Base-by-base conservation (phyloP, 2,888 invertebrate species). In the Hirtodrosophila duncani region DNA sequence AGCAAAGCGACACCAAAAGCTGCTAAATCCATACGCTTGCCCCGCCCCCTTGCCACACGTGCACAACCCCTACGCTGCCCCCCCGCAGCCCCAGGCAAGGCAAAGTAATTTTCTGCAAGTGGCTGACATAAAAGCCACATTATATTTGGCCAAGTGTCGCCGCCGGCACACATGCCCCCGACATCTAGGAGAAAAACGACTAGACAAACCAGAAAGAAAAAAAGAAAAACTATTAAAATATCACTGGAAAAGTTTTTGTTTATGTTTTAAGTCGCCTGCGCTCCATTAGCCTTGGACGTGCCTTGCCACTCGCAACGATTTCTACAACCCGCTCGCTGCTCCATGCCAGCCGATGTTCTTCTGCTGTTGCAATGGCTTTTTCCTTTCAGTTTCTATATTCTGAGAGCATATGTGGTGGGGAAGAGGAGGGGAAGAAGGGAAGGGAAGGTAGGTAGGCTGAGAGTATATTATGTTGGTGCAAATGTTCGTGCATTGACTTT, bases 101-200 rank as follows among this genome's bases (percentile, higher is more conserved):
- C 58, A 51, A 69, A 72, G 72, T 78, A 72, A 72, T 72, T 78
- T 72, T 69, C 56, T 69, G 78, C 78, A 72, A 72, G 71, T 78
- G 69, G 66, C 78, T 72, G 72, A 72, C 72, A 72, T 78, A 78
- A 72, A 72, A 72, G 72, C 78, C 78, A 78, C 69, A 72, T 72
- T 78, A 72, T 78, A 72, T 72, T 74, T 72, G 78, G 72, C 78
- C 69, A 72, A 72, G 72, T 72, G 72, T 72, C 72, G 78, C 72
- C 74, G 69, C 48, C 66, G 72, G 70, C 74, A 50, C 50, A 52
- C 55, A 65, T 44, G 33, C 44, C 26, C 48, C 49, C 11, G 26
- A 24, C 26, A 17, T 27, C 18, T 26, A 4, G 38, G 14, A 9
- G 16, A 13, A n/a, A 11, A 36, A 16, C 14, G 0, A 3, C 1